Evolutionary conservation across 2,113 vertebrate species (phyloP), one percentile per base, ranked within the genome.

Genomic region (Pteronura brasiliensis): DNA sequence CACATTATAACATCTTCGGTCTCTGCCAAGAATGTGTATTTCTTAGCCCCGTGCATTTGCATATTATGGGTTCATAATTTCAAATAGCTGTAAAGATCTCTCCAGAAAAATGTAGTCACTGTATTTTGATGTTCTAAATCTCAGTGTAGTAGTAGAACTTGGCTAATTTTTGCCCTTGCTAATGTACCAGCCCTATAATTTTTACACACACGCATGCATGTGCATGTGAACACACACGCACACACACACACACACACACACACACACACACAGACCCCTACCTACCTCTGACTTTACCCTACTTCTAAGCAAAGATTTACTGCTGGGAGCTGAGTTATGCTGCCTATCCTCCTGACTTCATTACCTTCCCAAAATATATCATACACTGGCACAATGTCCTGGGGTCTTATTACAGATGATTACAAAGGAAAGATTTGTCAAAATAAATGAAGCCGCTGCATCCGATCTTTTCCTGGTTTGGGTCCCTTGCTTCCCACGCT

Each of bases 1-100:
- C 95, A 95, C 98, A 96, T 98, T 98, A 97, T 95, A 98, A 96
- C 94, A 81, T 96, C 98, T 97, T 97, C 97, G 36, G 95, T 88
- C 95, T 96, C 96, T 98, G 97, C 96, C 97, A 97, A 96, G 97
- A 98, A 97, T 61, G 90, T 93, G 93, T 97, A 97, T 97, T 97
- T 98, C 97, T 98, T 96, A 97, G 97, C 88, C 85, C 84, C 0
- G 8, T 96, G 93, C 90, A 98, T 98, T 98, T 98, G 97, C 98
- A 98, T 98, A 98, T 98, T 98, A 97, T 96, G 94, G 95, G 94
- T 98, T 97, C 97, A 97, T 98, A 98, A 98, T 98, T 98, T 97
- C 96, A 96, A 89, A 96, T 96, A 82, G 97, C 97, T 97, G 95
- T 98, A 97, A 98, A 98, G 96, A 96, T 97, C 95, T 94, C 94